Base-by-base conservation (phyloP, 2,888 invertebrate genomes). In the Eristalinus aeneus region DNA sequence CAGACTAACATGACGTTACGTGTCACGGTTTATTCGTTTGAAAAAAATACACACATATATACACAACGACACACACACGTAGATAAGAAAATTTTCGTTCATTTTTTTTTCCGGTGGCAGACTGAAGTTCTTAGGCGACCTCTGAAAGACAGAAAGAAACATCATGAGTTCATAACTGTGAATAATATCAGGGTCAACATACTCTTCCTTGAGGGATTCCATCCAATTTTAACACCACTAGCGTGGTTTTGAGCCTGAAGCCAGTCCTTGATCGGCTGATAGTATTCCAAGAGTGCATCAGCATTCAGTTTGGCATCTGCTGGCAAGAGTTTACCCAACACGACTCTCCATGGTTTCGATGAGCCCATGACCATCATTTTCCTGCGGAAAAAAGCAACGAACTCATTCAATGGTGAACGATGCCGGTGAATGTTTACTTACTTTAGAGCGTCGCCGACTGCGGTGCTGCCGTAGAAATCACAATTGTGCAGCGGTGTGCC, bases 281-380 rank as follows among this genome's bases (percentile, higher is more conserved):
- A 97, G 93, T 96, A 97, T 90, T 97, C 96, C 88, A 97, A 90
- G 0, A 97, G 92, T 0, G 96, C 96, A 71, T 94, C 94, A 1
- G 96, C 96, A 88, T 95, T 95, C 94, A 97, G 95, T 68, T 94
- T 93, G 87, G 95, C 91, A 89, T 94, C 94, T 0, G 96, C 96
- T 0, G 97, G 96, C n/a, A 97, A 92, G 1, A 94, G 94, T 90
- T 96, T 56, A 9, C 94, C 94, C 46, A 98, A 94, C 39, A 96
- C 96, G 75, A 97, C 96, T n/a, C 95, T 95, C 96, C 96, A 97
- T 0, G 96, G 95, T 85, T 94, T 94, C 0, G 96, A 95, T 0
- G 95, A 94, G 4, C 96, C 96, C 93, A 96, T 93, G 89, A 94
- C 93, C 73, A 95, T 92, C 94, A 95, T 95, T 89, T 94, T 93